Percentiles rank a stretch among this genome's conserved stretches.
Evolutionary conservation across 2,888 invertebrate species (phyloP).

Genomic region (Clivina fossor): DNA sequence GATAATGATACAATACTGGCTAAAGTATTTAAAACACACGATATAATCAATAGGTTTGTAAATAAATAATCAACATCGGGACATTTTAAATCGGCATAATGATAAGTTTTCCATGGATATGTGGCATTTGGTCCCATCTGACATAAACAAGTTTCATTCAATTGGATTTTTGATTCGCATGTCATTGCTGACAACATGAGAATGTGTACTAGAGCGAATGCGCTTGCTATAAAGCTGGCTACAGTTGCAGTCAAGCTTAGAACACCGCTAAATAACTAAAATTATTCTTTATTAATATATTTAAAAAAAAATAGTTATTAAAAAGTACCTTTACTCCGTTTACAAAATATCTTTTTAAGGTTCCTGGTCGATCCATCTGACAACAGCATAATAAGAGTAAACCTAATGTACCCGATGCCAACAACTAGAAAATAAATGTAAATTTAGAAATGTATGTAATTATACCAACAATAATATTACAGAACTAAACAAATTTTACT

Average conservation of each 20-base stretch:
- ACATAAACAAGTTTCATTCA: conserved; percentile 53
- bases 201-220: conserved; percentile 52
- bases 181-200: conserved; percentile 49
- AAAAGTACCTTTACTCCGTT: conserved; percentile 51
- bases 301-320: neutral
- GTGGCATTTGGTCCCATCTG: conserved; percentile 40
- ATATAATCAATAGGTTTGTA: conserved; percentile 51
- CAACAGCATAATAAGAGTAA: conserved; percentile 52
- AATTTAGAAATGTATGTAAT: no score
- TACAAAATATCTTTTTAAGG: conserved; percentile 49
- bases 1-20: conserved; percentile 50
- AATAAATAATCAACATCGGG: conserved; percentile 49
- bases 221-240: conserved; percentile 50
- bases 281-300: conserved; percentile 23
- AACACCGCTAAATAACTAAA: conserved; percentile 51
- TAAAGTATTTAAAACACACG: conserved; percentile 50
- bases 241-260: conserved; percentile 50
- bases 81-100: conserved; percentile 54
- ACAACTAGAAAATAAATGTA: conserved; percentile 48
- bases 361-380: conserved; percentile 52
- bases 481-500: no score
- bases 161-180: conserved; percentile 50
- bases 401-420: conserved; percentile 52
- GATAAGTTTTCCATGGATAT: conserved; percentile 46
- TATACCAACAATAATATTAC: no score